Evolutionary conservation across 2,888 invertebrate genomes (phyloP), one percentile per base, ranked within the genome.

Genomic region (Volucella bombylans): DNA sequence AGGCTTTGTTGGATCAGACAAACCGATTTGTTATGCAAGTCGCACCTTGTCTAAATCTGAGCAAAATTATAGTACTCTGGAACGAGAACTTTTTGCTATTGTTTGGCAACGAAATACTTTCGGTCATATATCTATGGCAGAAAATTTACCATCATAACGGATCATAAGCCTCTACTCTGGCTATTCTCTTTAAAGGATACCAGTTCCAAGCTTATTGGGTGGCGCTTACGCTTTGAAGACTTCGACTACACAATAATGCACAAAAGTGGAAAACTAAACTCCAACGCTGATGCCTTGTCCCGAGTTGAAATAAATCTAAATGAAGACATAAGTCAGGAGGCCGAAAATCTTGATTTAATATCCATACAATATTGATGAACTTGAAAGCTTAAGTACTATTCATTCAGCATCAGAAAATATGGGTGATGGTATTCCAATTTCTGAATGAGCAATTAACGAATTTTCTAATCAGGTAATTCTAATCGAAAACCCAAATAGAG

Each of bases 231-330:
- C 47, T 50, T 88, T 14, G 74, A 87, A 41, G 86, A 87, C 43
- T 87, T 82, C 38, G 86, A 87, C n/a, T n/a, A n/a, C 47, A 57
- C 78, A 18, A 82, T 88, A 10, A 11, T 65, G 0, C 86, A 88
- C 31, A 87, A 87, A 47, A 80, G 74, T 14, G 87, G 88, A n/a
- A 74, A 15, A 10, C 8, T 18, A 39, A 87, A 87, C 45, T 57
- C 81, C 1, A 86, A 87, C 45, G 88, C 87, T 0, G 87, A 88
- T 49, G 81, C 45, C 2, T 4, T 59, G n/a, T 59, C 59, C 11
- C 43, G 43, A 12, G 38, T 67, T 52, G 72, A 55, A 43, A 54
- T 67, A n/a, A 10, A 67, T 54, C 1, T 54, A 14, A 67, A 45
- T 4, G 67, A 67, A 65, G 12, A 38, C 3, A 65, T 4, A 1